These are phyloP conservation scores for Chaetogeoica ovagalla DNA, from an alignment of 2,888 invertebrate species.

Conservation along the genomic window DNA sequence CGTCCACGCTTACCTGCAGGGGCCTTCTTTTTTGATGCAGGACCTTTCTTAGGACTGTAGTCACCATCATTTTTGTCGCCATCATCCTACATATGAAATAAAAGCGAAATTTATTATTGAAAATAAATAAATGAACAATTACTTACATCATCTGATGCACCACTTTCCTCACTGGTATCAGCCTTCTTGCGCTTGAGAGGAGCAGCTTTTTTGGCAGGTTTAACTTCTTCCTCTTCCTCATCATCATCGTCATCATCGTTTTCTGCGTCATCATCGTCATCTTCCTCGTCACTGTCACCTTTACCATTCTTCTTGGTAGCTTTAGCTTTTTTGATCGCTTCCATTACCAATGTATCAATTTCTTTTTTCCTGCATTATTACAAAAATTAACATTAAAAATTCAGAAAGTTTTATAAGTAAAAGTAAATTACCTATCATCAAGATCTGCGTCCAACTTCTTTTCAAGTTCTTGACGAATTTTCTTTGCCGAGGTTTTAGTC, in stretches of 20 bases:
- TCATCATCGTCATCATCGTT: conserved; percentile 63
- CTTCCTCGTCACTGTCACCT: conserved; percentile 62
- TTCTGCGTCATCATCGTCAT: conserved; percentile 59
- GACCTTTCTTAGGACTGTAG: conserved; percentile 65
- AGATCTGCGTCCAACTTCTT: conserved; percentile 77
- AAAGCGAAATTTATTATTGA: not conserved
- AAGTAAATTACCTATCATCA: conserved; percentile 63
- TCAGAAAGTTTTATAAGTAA: not conserved
- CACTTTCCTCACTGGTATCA: conserved; percentile 52
- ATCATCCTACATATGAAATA: conserved; percentile 58
- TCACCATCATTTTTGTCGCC: conserved; percentile 64
- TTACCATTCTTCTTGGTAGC: conserved; percentile 60
- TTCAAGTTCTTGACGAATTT: conserved; percentile 84
- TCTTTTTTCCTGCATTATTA: conserved; percentile 72
- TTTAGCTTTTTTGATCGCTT: conserved; percentile 65
- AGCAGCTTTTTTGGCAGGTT: conserved; percentile 63
- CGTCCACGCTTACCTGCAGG: conserved; percentile 60
- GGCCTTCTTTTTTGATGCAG: conserved; percentile 57
- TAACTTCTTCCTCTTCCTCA: conserved; percentile 62
- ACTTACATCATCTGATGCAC: conserved; percentile 52
- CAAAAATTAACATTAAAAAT: not conserved
- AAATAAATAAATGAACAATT: conserved; percentile 1
- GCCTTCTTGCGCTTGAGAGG: conserved; percentile 51
- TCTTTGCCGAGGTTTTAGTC: conserved; percentile 81
- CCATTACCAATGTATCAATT: conserved; percentile 87